A percentile compares a stretch with the other conserved stretches of the same genome.
These are phyloP conservation scores for Drosophila austrosaltans DNA, from an alignment of 2,888 invertebrate species.

Conservation along the genomic window DNA sequence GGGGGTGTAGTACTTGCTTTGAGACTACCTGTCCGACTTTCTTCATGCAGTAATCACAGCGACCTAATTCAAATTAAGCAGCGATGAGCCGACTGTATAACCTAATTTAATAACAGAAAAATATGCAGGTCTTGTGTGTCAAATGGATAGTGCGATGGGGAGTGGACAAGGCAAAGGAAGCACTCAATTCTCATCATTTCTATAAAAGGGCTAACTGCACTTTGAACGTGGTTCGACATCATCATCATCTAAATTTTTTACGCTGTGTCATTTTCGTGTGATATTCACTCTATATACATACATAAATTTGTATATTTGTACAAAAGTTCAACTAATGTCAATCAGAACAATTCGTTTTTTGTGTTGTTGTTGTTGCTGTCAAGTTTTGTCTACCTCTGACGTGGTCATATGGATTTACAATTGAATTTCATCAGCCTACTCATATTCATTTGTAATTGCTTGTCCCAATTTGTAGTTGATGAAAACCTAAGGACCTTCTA, in stretches of 20 bases:
- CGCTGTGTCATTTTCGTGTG: constrained; percentile 12
- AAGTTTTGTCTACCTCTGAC: constrained; percentile 15
- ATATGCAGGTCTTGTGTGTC: constrained; percentile 3
- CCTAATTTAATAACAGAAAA: constrained; percentile 13
- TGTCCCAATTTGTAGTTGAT: not conserved
- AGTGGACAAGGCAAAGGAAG: not conserved
- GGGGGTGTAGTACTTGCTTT: not conserved
- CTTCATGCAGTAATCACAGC: constrained; percentile 10
- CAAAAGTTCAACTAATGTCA: constrained; percentile 17
- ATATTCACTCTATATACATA: not conserved
- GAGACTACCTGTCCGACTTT: constrained; percentile 8
- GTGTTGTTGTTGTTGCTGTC: constrained; percentile 7
- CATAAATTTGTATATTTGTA: not conserved
- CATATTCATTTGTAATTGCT: constrained; percentile 11
- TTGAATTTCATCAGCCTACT: constrained; percentile 5
- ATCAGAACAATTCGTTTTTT: constrained; percentile 5
- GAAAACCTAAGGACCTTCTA: constrained; percentile 16
- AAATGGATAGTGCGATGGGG: not conserved
- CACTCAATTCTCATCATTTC: not conserved
- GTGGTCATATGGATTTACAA: not conserved
- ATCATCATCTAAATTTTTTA: constrained; percentile 8
- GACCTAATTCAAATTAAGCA: constrained; percentile 8
- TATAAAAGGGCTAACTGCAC: constrained; percentile 4
- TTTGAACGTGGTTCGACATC: constrained; percentile 1
- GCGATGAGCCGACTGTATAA: constrained; percentile 10